phyloP scores from a whole-genome alignment of 2,888 invertebrate species.

The Pollenia griseotomentosa region DNA sequence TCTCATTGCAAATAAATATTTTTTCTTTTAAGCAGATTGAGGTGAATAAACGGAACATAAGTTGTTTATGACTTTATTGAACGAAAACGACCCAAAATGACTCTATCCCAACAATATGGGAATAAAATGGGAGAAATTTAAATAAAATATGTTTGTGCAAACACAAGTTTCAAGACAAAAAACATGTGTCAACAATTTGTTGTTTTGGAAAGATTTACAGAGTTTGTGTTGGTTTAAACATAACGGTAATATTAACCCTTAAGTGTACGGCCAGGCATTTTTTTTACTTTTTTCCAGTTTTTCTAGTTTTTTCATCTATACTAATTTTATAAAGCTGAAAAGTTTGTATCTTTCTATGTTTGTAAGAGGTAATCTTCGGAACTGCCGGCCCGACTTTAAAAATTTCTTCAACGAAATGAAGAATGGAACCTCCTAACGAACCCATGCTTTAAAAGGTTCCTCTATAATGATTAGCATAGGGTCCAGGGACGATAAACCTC shows the following conservation, averaged over 20 bases:
- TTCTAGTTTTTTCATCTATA: too few relatives aligned
- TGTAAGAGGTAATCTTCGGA: too few relatives aligned
- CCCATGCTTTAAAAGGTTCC: too few relatives aligned
- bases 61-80: constrained; percentile 28
- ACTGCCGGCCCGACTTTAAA: too few relatives aligned
- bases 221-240: not conserved
- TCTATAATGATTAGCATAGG: too few relatives aligned
- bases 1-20: constrained; percentile 31
- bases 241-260: not conserved
- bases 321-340: too few relatives aligned
- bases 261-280: too few relatives aligned
- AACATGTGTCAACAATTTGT: not conserved
- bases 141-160: not conserved
- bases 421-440: too few relatives aligned
- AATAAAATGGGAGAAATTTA: not conserved
- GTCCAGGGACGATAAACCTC: too few relatives aligned
- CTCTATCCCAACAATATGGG: not conserved
- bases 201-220: not conserved
- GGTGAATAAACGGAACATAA: not conserved
- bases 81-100: not conserved
- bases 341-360: too few relatives aligned
- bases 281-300: too few relatives aligned
- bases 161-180: not conserved
- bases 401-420: too few relatives aligned
- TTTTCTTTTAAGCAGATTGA: constrained; percentile 7